A percentile compares a stretch with the other conserved stretches of the same genome.
phyloP scores from a whole-genome alignment of 2,797 vertebrate species.

The Micrastur ruficollis region DNA sequence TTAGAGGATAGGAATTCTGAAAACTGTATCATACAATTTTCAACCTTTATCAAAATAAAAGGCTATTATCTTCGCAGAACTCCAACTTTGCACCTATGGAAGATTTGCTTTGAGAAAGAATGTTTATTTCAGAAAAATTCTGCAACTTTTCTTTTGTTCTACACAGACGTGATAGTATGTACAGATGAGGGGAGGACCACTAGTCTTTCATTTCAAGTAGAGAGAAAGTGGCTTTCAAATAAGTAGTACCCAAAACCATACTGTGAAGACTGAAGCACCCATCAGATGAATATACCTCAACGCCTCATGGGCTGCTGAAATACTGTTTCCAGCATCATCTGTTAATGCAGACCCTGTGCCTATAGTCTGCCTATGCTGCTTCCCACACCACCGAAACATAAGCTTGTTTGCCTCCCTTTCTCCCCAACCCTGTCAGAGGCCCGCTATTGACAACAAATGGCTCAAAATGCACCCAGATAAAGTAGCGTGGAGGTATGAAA shows the following conservation, averaged over 20 bases:
- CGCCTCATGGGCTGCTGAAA: not conserved
- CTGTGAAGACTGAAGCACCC: not conserved
- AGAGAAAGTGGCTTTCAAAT: not conserved
- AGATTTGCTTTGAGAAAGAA: not conserved
- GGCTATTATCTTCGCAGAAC: not conserved
- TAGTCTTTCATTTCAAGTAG: not conserved
- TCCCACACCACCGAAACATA: not conserved
- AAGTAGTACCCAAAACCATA: not conserved
- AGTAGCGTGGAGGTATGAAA: not conserved
- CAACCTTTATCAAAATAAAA: not conserved
- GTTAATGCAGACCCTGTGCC: not conserved
- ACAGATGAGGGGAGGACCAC: not conserved
- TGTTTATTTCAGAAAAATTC: not conserved
- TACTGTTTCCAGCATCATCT: not conserved
- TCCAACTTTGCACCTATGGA: not conserved
- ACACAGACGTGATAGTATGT: fast-evolving
- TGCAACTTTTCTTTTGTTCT: not conserved
- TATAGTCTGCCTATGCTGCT: not conserved
- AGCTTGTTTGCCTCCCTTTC: not conserved
- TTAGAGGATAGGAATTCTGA: not conserved
- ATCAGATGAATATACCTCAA: not conserved
- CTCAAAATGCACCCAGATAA: not conserved
- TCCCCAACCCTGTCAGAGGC: not conserved
- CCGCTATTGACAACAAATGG: not conserved
- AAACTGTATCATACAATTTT: not conserved